Evolutionary conservation across 2,113 vertebrate species (phyloP), one percentile per base, ranked within the genome.

Genomic region (Callopanchax toddi): DNA sequence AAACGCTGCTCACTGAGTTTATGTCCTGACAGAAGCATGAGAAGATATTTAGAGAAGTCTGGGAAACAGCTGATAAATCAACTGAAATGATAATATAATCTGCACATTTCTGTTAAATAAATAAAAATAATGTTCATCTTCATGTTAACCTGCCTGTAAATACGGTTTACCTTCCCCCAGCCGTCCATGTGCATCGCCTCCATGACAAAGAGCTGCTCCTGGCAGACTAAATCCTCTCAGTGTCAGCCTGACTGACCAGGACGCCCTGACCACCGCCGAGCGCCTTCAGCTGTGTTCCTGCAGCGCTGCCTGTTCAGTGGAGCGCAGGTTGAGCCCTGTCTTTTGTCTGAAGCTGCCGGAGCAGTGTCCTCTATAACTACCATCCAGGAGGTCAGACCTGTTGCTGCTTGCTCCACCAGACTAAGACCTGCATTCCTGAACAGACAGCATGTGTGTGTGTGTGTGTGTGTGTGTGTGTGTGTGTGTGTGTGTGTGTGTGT

Each of bases 351-450:
- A 56, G 65, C 40, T 23, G 11, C 23, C 17, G 16, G 40, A 25
- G 54, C 60, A 50, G 53, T 29, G 39, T 66, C 49, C 65, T 59
- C 72, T 59, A n/a, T n/a, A 76, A 66, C 51, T 76, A 36, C 60
- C 59, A 20, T 67, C 81, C 70, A 78, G 63, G 56, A 66, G 62
- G 43, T 29, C 55, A 26, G 85, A 92, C 92, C 86, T 91, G 92
- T 87, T 84, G 78, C 85, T 86, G 88, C 91, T 84, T 89, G 92
- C 88, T 86, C 71, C 54, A 49, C 62, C 66, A 68, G 82, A 64
- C 69, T 67, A 50, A 82, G 81, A 79, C 67, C 65, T 81, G 32
- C 90, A 92, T 91, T 91, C 91, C 89, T 89, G 78, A 69, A 74
- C 82, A 76, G 74, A 67, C 86, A 20, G 72, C 22, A 61, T 56